Evolutionary conservation across 1,140 invertebrate species (phyloP).

Genomic region (Eueides isabella): DNA sequence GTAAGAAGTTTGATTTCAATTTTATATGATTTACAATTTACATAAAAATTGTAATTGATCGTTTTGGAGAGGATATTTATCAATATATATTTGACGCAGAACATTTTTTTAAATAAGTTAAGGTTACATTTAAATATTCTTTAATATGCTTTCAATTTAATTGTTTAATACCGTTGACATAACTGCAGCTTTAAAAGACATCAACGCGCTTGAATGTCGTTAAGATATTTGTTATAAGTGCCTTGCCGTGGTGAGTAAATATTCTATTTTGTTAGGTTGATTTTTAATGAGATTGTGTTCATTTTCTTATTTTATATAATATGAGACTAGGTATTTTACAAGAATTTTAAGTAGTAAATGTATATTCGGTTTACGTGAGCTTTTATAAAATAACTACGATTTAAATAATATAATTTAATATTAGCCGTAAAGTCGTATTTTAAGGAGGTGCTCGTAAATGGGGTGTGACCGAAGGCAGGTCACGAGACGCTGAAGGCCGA

Average conservation of each 20-base stretch:
- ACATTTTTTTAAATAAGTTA: neutral
- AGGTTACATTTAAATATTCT: neutral
- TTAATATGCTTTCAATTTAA: neutral
- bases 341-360: neutral
- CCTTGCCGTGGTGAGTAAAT: slow-evolving; percentile 1
- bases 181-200: slow-evolving; percentile 49
- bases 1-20: too few relatives aligned
- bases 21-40: too few relatives aligned
- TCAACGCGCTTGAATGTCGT: slow-evolving; percentile 49
- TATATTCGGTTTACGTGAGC: neutral
- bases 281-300: neutral
- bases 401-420: neutral
- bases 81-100: neutral
- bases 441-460: slow-evolving; percentile 62
- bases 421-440: slow-evolving; percentile 21
- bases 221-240: slow-evolving; percentile 11
- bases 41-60: too few relatives aligned
- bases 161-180: slow-evolving; percentile 13
- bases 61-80: too few relatives aligned
- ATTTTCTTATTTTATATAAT: neutral
- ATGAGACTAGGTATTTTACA: neutral
- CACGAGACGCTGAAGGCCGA: slow-evolving; percentile 59
- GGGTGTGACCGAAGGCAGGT: slow-evolving; percentile 66
- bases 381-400: slow-evolving; percentile 6
- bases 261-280: neutral